Conservation (phyloP, 2,113 vertebrate genomes). For the Pholis gunnellus region DNA sequence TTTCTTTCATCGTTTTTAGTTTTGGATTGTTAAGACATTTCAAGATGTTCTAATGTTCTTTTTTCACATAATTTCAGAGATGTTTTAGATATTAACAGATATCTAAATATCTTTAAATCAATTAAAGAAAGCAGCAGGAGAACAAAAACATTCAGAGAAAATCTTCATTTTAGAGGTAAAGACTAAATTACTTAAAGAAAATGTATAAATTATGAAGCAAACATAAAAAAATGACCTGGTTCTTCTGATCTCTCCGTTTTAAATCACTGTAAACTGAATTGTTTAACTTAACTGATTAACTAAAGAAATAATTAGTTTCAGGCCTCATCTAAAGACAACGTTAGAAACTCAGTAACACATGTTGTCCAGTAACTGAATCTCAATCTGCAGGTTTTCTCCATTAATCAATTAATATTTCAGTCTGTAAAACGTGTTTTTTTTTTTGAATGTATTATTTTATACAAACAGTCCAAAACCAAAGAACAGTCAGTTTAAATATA, state of each 20-base stretch:
- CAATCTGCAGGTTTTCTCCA: neutral
- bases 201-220: no score
- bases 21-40: neutral
- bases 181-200: no score
- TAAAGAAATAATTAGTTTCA: neutral
- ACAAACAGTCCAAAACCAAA: neutral
- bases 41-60: neutral
- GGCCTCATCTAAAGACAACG: neutral
- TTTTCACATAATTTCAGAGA: neutral
- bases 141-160: no score
- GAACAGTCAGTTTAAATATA: neutral
- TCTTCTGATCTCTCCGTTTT: no score
- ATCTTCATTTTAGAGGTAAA: no score
- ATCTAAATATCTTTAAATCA: neutral
- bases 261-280: neutral
- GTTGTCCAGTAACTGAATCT: no score
- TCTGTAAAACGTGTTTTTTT: neutral
- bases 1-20: no score
- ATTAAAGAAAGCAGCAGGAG: neutral
- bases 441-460: neutral
- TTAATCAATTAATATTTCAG: no score
- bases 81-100: neutral
- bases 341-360: no score
- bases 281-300: neutral
- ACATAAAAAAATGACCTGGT: no score